Base-by-base conservation (phyloP, 2,797 vertebrate genomes). In the Liasis olivaceus region DNA sequence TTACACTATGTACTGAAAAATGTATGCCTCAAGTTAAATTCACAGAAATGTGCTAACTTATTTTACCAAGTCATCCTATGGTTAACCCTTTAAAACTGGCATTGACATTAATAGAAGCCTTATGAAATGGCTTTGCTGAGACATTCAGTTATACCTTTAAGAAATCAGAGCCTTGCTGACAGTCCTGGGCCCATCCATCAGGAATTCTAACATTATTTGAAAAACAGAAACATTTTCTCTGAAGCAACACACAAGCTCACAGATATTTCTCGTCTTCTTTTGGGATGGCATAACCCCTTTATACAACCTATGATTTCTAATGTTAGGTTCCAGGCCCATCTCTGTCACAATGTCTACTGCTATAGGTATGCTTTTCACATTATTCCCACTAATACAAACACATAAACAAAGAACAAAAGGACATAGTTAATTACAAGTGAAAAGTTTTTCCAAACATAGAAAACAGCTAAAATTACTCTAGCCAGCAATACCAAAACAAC, bases 21-120 rank as follows among this genome's bases (percentile, higher is more conserved):
- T 94, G 96, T 97, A 88, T 96, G 97, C 97, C 97, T 96, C 95
- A 94, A 96, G 97, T 97, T 96, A 97, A 94, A 97, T 97, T 97
- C 95, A 93, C 92, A 96, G 96, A 97, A 96, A 97, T 96, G 94
- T 97, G 96, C 97, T 96, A 97, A 96, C 94, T 96, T 97, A 95
- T 96, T 97, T 96, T 96, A 72, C 89, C 94, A 95, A 95, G 95
- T 77, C 95, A 95, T 96, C 95, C 96, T 95, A 87, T 94, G 94
- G 93, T 92, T 96, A 96, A 94, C 97, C 94, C 94, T 93, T 93
- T 95, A 96, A 93, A 96, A 96, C 92, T 95, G 96, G 94, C 97
- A 96, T 95, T 96, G 96, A 96, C 97, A 97, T 96, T 97, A 96
- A 97, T 96, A 96, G 92, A 95, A 95, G 96, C 96, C 96, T 95